Evolutionary conservation across 2,113 vertebrate genomes (phyloP).

Genomic region (Atlantisia rogersi): DNA sequence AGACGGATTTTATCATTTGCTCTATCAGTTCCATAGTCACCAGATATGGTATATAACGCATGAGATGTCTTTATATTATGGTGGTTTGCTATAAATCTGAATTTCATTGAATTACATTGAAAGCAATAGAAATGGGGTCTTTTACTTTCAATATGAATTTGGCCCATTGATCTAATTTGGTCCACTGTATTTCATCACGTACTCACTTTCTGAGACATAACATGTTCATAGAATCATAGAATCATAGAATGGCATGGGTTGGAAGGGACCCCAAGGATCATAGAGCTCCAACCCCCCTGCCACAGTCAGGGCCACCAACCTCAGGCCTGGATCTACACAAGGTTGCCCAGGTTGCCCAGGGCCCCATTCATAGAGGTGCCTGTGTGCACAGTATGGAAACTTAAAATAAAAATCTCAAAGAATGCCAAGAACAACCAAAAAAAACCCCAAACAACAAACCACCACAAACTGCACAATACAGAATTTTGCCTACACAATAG

Average conservation of each 20-base stretch:
- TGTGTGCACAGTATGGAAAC: background rate
- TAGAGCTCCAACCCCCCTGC: too few species aligned
- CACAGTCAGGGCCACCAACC: too few species aligned
- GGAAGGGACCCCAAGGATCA: too few species aligned
- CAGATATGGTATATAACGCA: background rate
- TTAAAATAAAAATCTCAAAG: background rate
- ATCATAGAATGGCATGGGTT: too few species aligned
- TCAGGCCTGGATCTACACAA: too few species aligned
- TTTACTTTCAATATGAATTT: background rate
- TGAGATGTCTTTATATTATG: background rate
- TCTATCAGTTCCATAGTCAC: background rate
- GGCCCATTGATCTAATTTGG: background rate
- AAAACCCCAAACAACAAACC: background rate
- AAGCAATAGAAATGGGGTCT: background rate
- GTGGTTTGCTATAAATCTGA: background rate
- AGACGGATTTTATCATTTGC: constrained; percentile 9
- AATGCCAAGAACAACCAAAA: background rate
- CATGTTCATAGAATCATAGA: background rate
- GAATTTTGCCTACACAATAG: background rate
- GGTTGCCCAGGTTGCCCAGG: too few species aligned
- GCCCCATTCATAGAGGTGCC: background rate
- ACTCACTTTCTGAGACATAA: background rate
- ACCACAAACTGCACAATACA: background rate
- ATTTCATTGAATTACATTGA: background rate
- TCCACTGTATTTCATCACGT: background rate